Evolutionary conservation across 2,888 invertebrate species (phyloP).

Genomic region (Micropterix aruncella): DNA sequence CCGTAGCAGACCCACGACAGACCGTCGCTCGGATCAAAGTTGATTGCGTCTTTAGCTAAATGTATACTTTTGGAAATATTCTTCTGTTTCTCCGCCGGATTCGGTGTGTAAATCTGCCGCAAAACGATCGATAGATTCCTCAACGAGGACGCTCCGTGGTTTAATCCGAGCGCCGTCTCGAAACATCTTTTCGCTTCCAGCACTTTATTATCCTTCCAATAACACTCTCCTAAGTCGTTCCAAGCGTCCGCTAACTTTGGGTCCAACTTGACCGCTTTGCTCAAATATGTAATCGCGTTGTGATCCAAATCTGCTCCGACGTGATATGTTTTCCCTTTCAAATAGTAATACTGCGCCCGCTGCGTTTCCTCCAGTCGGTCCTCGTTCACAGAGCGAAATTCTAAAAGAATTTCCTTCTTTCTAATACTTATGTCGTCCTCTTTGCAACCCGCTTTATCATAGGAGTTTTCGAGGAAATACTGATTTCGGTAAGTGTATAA

Average conservation of each 20-base stretch:
- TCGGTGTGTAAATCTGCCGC: constrained; percentile 43
- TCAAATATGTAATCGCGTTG: constrained; percentile 58
- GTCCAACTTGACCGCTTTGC: constrained; percentile 74
- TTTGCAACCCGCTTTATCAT: constrained; percentile 54
- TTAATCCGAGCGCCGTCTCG: constrained; percentile 58
- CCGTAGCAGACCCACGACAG: constrained; percentile 74
- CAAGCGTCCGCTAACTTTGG: constrained; percentile 70
- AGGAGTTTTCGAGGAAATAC: constrained; percentile 61
- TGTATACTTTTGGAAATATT: constrained; percentile 58
- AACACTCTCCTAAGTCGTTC: constrained; percentile 82
- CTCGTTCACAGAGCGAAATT: constrained; percentile 49
- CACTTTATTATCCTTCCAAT: constrained; percentile 75
- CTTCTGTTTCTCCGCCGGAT: constrained; percentile 35
- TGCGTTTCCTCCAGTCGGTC: constrained; percentile 22
- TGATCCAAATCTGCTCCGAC: constrained; percentile 50
- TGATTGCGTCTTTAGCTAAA: constrained; percentile 70
- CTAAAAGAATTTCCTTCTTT: constrained; percentile 41
- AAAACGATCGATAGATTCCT: constrained; percentile 71
- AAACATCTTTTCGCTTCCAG: constrained; percentile 73
- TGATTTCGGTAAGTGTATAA: constrained; percentile 60
- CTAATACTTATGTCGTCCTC: constrained; percentile 46
- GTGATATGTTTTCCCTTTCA: constrained; percentile 64
- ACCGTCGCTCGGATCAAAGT: constrained; percentile 63
- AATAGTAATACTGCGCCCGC: constrained; percentile 48
- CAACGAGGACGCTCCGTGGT: constrained; percentile 58